phyloP scores from a whole-genome alignment of 2,113 vertebrate species.

The Theristicus caerulescens region DNA sequence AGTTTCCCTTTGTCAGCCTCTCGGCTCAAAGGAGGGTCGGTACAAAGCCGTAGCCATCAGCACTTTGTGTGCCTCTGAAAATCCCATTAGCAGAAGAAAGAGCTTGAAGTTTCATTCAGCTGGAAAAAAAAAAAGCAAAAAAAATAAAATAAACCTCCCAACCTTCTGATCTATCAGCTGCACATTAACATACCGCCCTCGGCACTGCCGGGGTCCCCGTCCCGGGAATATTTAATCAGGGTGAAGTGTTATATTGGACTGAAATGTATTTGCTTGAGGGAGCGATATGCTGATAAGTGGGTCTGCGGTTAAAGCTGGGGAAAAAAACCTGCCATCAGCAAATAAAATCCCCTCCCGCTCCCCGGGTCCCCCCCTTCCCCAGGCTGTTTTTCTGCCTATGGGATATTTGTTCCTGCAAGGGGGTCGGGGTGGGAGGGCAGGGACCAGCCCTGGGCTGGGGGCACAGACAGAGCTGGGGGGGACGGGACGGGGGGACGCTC shows the following conservation, averaged over 20 bases:
- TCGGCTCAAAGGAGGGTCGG: neutral
- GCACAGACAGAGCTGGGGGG: neutral
- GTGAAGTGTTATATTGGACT: slow-evolving; percentile 4
- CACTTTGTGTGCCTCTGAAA: slow-evolving; percentile 62
- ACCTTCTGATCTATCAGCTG: slow-evolving; percentile 13
- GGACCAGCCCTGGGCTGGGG: neutral
- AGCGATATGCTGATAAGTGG: neutral
- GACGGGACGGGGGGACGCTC: rapidly evolving
- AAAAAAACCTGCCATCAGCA: neutral
- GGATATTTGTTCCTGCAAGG: neutral
- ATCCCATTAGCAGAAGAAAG: slow-evolving; percentile 71
- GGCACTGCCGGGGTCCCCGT: neutral
- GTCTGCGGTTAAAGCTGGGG: neutral
- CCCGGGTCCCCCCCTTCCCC: neutral
- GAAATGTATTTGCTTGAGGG: slow-evolving; percentile 7
- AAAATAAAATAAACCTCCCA: neutral
- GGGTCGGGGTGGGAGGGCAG: neutral
- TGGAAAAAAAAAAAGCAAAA: neutral
- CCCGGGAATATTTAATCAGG: neutral
- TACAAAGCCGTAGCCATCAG: slow-evolving; percentile 65
- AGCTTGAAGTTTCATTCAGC: slow-evolving; percentile 61
- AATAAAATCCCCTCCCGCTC: neutral
- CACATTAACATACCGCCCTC: neutral
- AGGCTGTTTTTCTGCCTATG: neutral
- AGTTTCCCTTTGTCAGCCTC: slow-evolving; percentile 62